phyloP scores from a whole-genome alignment of 1,140 invertebrate genomes.

The Sinella curviseta region DNA sequence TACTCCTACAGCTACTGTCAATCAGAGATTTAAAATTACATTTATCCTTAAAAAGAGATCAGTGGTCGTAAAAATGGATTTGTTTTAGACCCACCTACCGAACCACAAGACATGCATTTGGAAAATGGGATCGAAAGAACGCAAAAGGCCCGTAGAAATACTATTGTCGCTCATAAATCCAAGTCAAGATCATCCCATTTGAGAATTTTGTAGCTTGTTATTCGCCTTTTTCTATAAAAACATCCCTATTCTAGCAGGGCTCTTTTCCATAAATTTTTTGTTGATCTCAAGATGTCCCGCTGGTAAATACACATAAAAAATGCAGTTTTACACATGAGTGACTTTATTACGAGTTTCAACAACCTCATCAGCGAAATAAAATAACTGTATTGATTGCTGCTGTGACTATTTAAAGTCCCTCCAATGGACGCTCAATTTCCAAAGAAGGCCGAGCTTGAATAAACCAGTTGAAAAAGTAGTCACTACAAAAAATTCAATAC shows the following conservation, averaged over 20 bases:
- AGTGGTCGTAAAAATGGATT: neutral
- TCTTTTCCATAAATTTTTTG: slow-evolving; percentile 1
- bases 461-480: no score
- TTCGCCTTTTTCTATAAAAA: neutral
- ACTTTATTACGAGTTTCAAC: no score
- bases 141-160: neutral
- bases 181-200: slow-evolving; percentile 17
- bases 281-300: neutral
- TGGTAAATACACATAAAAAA: neutral
- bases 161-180: neutral
- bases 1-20: slow-evolving; percentile 12
- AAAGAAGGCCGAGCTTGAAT: no score
- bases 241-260: neutral
- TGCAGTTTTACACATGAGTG: neutral
- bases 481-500: no score
- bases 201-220: neutral
- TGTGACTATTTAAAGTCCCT: no score
- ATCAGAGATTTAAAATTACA: slow-evolving; percentile 22
- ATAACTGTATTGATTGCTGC: no score
- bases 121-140: no score
- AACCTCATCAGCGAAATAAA: no score
- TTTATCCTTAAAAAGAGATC: neutral
- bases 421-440: no score
- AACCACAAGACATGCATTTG: no score
- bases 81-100: slow-evolving; percentile 6